These are phyloP conservation scores for Halyomorpha halys DNA, from an alignment of 1,140 invertebrate species.

Conservation along the genomic window DNA sequence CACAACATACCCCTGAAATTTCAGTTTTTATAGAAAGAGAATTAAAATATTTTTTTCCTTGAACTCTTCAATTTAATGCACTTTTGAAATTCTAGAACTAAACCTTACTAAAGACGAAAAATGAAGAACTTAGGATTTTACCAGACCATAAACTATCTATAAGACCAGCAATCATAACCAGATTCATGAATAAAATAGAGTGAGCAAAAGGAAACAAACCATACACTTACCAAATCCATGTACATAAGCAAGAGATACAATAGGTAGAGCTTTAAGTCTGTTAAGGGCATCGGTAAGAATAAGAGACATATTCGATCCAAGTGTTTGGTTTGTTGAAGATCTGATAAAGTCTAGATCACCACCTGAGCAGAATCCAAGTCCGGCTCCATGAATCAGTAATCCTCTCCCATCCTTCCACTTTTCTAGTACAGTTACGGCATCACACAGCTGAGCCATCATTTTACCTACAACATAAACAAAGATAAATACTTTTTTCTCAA, in stretches of 20 bases:
- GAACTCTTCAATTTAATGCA: too few relatives aligned
- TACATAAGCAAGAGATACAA: slow-evolving; percentile 43
- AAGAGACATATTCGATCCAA: slow-evolving; percentile 39
- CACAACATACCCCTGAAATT: too few relatives aligned
- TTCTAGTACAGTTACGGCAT: slow-evolving; percentile 40
- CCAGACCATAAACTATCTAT: too few relatives aligned
- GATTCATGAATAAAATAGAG: too few relatives aligned
- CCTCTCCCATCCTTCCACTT: slow-evolving; percentile 43
- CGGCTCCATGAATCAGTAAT: slow-evolving; percentile 40
- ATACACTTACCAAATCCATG: slow-evolving; percentile 36
- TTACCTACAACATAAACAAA: slow-evolving; percentile 35
- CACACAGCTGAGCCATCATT: slow-evolving; percentile 48
- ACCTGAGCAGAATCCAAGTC: slow-evolving; percentile 45
- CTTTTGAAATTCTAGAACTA: too few relatives aligned
- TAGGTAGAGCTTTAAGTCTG: slow-evolving; percentile 39
- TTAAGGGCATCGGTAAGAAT: slow-evolving; percentile 43
- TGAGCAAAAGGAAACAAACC: too few relatives aligned
- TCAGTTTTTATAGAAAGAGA: too few relatives aligned
- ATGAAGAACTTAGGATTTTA: too few relatives aligned
- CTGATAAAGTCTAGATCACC: slow-evolving; percentile 44
- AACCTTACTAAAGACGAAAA: too few relatives aligned
- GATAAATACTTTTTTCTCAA: not conserved
- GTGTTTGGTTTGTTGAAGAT: slow-evolving; percentile 33
- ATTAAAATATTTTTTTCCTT: too few relatives aligned
- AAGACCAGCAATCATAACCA: too few relatives aligned